Conservation (phyloP, 37 sponge, comb jelly and placozoan genomes). For the Agelas oroides region DNA sequence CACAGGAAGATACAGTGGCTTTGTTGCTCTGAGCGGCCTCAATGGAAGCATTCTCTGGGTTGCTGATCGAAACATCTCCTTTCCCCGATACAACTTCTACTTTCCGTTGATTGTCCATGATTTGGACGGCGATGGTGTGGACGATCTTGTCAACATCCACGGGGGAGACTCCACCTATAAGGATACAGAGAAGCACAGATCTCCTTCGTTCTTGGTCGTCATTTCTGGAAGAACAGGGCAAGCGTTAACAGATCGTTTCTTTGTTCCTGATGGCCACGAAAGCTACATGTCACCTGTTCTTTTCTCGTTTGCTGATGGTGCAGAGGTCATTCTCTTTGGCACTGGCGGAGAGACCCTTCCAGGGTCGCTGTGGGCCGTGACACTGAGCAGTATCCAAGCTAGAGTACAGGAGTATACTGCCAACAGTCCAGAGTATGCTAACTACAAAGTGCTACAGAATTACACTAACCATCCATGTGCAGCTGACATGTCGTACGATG, state of each 20-base stretch:
- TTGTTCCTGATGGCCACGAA: slow-evolving; percentile 79
- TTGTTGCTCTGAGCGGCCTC: slow-evolving; percentile 41
- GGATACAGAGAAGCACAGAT: slow-evolving; percentile 28
- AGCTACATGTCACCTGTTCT: slow-evolving; percentile 80
- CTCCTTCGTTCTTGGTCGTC: slow-evolving; percentile 48
- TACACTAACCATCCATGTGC: slow-evolving; percentile 13
- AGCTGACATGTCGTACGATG: not conserved
- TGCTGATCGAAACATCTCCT: slow-evolving; percentile 38
- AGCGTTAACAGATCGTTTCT: slow-evolving; percentile 54
- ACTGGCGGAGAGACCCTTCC: slow-evolving; percentile 85
- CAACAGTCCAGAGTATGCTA: not conserved
- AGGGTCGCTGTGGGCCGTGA: slow-evolving; percentile 82
- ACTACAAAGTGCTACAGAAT: not conserved
- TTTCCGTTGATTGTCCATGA: slow-evolving; percentile 68
- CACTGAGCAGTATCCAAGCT: slow-evolving; percentile 49
- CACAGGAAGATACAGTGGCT: slow-evolving; percentile 53
- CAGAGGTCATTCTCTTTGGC: slow-evolving; percentile 76
- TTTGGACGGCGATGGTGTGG: slow-evolving; percentile 77
- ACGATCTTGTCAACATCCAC: slow-evolving; percentile 68
- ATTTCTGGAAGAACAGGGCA: slow-evolving; percentile 83
- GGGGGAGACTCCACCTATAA: slow-evolving; percentile 74
- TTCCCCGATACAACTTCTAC: slow-evolving; percentile 65
- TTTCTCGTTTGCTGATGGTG: not conserved
- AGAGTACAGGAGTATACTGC: slow-evolving; percentile 10
- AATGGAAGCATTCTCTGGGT: slow-evolving; percentile 69